Conservation (phyloP, 1,140 invertebrate species). For the Drosophila bocqueti region DNA sequence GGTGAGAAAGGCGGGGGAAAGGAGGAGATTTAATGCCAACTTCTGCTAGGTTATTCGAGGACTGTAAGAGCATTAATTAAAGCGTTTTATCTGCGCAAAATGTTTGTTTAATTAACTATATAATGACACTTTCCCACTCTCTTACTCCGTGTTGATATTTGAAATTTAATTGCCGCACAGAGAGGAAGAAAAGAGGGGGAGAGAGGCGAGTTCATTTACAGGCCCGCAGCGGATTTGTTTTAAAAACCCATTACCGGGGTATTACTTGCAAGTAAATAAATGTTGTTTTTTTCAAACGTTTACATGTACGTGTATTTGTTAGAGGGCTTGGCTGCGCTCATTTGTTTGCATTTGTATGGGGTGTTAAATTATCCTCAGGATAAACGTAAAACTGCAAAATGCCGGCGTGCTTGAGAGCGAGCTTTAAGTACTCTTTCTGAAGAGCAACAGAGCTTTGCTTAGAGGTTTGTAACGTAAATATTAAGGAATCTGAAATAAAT, state of each 20-base stretch:
- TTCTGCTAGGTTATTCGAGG: slow-evolving; percentile 40
- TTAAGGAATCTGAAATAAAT: neutral
- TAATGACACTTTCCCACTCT: slow-evolving; percentile 54
- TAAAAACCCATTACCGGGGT: slow-evolving; percentile 81
- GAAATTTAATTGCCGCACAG: slow-evolving; percentile 73
- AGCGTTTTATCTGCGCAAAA: slow-evolving; percentile 70
- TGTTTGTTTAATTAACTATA: slow-evolving; percentile 82
- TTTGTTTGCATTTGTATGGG: slow-evolving; percentile 80
- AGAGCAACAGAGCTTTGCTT: neutral
- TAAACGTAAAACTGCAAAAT: slow-evolving; percentile 78
- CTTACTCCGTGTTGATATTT: slow-evolving; percentile 62
- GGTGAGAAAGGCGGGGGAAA: slow-evolving; percentile 33
- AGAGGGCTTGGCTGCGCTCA: slow-evolving; percentile 48
- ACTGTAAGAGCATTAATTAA: slow-evolving; percentile 69
- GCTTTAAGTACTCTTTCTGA: neutral
- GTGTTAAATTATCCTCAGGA: slow-evolving; percentile 82
- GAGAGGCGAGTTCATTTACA: slow-evolving; percentile 48
- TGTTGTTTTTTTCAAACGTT: slow-evolving; percentile 50
- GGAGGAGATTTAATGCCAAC: slow-evolving; percentile 35
- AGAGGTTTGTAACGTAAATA: neutral
- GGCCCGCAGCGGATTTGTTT: slow-evolving; percentile 79
- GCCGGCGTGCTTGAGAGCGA: slow-evolving; percentile 40
- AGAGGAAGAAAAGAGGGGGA: neutral
- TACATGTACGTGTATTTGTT: slow-evolving; percentile 20
- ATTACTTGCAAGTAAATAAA: slow-evolving; percentile 83